Evolutionary conservation across 2,797 vertebrate genomes (phyloP).

Genomic region (Parotocinclus haroldoi): DNA sequence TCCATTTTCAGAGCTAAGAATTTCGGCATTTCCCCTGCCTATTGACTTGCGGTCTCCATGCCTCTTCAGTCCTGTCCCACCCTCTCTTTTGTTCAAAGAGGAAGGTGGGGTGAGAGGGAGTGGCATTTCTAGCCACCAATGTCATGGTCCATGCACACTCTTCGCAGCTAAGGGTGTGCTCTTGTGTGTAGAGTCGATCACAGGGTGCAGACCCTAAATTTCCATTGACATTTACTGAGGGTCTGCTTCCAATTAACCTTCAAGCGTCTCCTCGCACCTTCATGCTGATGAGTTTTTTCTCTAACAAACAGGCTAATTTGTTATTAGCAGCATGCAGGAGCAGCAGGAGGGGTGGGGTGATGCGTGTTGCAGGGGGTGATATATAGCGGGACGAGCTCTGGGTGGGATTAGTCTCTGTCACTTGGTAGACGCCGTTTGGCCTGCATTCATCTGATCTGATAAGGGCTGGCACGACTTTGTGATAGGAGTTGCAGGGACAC

Average conservation of each 20-base stretch:
- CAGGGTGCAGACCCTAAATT: conserved; percentile 71
- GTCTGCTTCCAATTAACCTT: conserved; percentile 82
- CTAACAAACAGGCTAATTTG: conserved; percentile 77
- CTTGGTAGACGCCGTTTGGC: conserved; percentile 29
- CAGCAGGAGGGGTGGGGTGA: conserved; percentile 60
- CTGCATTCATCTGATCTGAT: conserved; percentile 20
- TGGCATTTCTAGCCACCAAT: conserved; percentile 55
- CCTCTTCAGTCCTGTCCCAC: conserved; percentile 1
- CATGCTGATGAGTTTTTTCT: conserved; percentile 73
- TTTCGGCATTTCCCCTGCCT: too few species aligned
- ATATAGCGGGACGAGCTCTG: conserved; percentile 11
- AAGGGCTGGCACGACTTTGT: conserved; percentile 10
- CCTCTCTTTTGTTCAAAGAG: conserved; percentile 37
- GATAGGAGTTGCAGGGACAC: not conserved
- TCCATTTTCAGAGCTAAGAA: too few species aligned
- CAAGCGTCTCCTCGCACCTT: conserved; percentile 75
- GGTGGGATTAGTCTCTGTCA: conserved; percentile 38
- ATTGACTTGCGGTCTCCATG: too few species aligned
- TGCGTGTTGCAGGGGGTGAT: conserved; percentile 29
- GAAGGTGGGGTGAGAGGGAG: conserved; percentile 38
- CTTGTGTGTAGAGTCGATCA: conserved; percentile 71
- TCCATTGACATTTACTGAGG: conserved; percentile 78
- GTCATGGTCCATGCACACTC: conserved; percentile 66
- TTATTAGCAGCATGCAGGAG: conserved; percentile 73
- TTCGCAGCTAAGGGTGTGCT: conserved; percentile 62